Evolutionary conservation across 2,888 invertebrate species (phyloP).

Genomic region (Ditula angustiorana): DNA sequence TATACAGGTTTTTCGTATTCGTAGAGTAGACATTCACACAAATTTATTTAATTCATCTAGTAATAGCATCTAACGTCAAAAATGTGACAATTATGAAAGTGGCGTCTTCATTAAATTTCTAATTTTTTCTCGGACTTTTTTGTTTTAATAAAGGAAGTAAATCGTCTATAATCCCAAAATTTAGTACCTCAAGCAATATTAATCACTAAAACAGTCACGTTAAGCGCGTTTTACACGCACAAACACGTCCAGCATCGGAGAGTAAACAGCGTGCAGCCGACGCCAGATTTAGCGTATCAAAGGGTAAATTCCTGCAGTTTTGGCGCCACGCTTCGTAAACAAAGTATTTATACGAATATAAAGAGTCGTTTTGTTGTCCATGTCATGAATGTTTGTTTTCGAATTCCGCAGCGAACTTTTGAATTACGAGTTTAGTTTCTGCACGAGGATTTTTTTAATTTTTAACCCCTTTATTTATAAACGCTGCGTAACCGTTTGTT

Average conservation of each 20-base stretch:
- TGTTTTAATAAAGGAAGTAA: neutral
- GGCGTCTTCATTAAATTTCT: no score
- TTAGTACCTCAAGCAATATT: neutral
- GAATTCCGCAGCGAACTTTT: neutral
- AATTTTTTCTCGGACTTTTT: no score
- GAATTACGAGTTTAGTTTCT: neutral
- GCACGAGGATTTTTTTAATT: no score
- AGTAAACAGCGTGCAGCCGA: slow-evolving; percentile 5
- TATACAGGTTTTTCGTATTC: no score
- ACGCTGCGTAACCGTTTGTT: no score
- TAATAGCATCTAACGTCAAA: no score
- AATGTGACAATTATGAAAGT: no score
- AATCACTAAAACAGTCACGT: slow-evolving; percentile 14
- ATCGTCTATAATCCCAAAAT: slow-evolving; percentile 5
- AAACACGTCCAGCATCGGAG: neutral
- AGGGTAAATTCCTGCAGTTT: slow-evolving; percentile 35
- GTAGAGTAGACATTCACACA: no score
- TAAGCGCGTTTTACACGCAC: neutral
- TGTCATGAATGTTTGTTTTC: slow-evolving; percentile 26
- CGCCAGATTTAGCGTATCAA: slow-evolving; percentile 30
- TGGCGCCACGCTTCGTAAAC: slow-evolving; percentile 37
- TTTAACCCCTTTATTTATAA: no score
- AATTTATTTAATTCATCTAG: no score
- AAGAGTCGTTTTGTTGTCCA: slow-evolving; percentile 27
- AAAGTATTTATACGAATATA: slow-evolving; percentile 29